These are phyloP conservation scores for Lichenostomus cassidix DNA, from an alignment of 2,113 vertebrate species.

Conservation along the genomic window DNA sequence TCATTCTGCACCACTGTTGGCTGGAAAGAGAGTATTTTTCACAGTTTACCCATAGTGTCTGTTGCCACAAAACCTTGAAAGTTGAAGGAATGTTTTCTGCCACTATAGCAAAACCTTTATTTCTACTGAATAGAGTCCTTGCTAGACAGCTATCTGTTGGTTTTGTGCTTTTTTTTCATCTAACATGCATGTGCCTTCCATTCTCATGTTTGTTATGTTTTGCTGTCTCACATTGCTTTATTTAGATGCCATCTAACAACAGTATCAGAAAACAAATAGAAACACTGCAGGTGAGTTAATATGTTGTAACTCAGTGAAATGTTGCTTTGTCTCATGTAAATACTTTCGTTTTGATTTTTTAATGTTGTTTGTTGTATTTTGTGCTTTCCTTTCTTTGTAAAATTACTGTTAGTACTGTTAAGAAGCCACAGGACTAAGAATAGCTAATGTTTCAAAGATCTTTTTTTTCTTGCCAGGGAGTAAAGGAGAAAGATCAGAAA, in stretches of 20 bases:
- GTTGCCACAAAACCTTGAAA: background rate
- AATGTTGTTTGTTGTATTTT: conserved; percentile 51
- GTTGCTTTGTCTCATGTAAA: conserved; percentile 65
- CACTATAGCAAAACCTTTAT: conserved; percentile 14
- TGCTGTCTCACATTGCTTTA: conserved; percentile 91
- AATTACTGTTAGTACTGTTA: background rate
- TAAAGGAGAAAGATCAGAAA: conserved; percentile 1
- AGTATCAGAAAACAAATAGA: conserved; percentile 99
- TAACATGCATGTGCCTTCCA: conserved; percentile 86
- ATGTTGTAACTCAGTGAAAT: conserved; percentile 64
- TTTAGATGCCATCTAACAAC: conserved; percentile 99
- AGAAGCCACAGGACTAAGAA: background rate
- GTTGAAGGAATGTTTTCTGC: background rate
- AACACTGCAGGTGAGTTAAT: conserved; percentile 97
- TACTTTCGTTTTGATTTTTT: background rate
- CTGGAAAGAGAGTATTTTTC: background rate
- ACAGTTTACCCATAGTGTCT: background rate
- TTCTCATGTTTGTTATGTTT: conserved; percentile 86
- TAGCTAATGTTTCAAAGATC: background rate
- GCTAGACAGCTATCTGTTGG: conserved; percentile 71
- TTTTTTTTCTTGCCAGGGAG: background rate
- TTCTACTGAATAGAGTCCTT: conserved; percentile 83
- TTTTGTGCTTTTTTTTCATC: conserved; percentile 84
- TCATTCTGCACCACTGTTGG: background rate
- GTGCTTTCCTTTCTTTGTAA: conserved; percentile 47